Evolutionary conservation across 2,888 invertebrate genomes (phyloP), one percentile per base, ranked within the genome.

Genomic region (Tenthredo mesomela): DNA sequence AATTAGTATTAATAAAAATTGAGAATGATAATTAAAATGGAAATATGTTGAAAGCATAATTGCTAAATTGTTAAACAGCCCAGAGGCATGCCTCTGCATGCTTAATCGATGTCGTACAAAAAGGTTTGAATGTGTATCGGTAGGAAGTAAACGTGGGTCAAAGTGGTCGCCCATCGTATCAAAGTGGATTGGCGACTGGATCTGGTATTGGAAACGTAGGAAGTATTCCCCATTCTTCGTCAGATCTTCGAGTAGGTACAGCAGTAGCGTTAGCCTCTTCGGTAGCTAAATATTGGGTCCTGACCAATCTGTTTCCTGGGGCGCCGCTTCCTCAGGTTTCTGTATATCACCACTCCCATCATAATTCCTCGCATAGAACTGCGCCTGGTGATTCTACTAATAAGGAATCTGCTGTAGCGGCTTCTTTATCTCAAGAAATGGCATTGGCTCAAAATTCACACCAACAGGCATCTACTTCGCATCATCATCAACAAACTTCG

Each of bases 241-340:
- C 92, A 85, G 93, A 93, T 89, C 92, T 92, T 86, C 93, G 93
- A 87, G 93, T 93, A 92, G 93, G 93, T 92, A 93, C 93, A 89
- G 95, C 95, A 84, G 96, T 96, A 90, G 96, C 96, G 91, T 95
- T 96, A 94, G 93, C 93, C 86, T 96, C 96, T 92, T 96, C 95
- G 94, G 96, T 96, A 91, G 96, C 97, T 88, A 97, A 97, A 93
- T 97, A 97, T 93, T 97, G 97, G 97, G 97, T 97, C 92, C 95
- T 97, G 93, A 97, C 97, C 87, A 97, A 97, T 95, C 94, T 97
- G 88, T 96, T 97, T 92, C 97, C 97, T 84, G 96, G 96, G 85
- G 61, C 40, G 40, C 96, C 96, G 82, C 95, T 96, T 93, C 96
- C 96, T 86, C 96, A 96, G 94, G 96, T 96, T 83, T 96, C 96